phyloP scores from a whole-genome alignment of 2,113 vertebrate genomes.

The Sigmodon hispidus region DNA sequence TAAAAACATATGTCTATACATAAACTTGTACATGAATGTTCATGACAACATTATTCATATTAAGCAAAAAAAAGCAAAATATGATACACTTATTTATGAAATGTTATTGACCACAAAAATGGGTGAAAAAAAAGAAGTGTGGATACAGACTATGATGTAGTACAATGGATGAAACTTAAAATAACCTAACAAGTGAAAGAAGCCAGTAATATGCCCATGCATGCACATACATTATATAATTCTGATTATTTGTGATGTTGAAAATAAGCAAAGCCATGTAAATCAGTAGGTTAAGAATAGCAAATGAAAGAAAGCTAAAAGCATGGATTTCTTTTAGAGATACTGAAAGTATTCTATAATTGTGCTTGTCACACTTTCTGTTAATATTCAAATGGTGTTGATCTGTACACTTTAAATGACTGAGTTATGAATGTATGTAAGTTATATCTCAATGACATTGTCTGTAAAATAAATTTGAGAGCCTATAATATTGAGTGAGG shows the following conservation, averaged over 20 bases:
- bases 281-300: not conserved
- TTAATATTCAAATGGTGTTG: not conserved
- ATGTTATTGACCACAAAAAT: not conserved
- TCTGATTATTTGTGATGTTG: not conserved
- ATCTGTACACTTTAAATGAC: not conserved
- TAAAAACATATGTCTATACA: not conserved
- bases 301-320: not conserved
- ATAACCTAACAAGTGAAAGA: not conserved
- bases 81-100: not conserved
- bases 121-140: not conserved
- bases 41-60: not conserved
- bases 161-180: not conserved
- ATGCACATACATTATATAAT: not conserved
- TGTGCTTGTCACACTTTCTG: not conserved
- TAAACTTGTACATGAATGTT: not conserved
- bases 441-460: not conserved
- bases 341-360: not conserved
- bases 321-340: not conserved
- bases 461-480: not conserved
- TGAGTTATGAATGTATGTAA: not conserved
- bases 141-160: not conserved
- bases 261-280: not conserved
- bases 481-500: not conserved
- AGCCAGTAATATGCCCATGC: not conserved
- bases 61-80: not conserved